Base-by-base conservation (phyloP, 2,888 invertebrate species). In the Bellardia pandia region DNA sequence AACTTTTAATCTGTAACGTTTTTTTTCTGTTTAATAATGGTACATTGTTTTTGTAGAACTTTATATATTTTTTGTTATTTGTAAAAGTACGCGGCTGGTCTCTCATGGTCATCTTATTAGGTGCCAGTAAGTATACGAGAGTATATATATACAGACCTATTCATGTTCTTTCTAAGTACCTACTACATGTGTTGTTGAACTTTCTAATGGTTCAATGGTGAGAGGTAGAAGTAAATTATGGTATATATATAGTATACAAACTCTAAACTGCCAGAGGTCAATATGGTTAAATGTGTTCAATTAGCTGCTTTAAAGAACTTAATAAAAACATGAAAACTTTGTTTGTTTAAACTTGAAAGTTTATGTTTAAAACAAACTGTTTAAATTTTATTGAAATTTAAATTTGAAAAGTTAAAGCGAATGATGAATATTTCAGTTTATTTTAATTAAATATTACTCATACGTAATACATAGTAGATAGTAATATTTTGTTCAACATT, bases 221-320 rank as follows among this genome's bases (percentile, higher is more conserved):
- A 2, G 11, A 72, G 11, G 11, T 58, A 5, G n/a, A 45, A 68
- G 13, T 9, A 48, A 58, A 42, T 23, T 40, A 16, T 45, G 11
- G 13, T 37, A 75, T n/a, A 76, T 11, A 58, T 40, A 40, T 23
- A 53, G 37, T n/a, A 13, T 66, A 56, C 72, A 84, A 84, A 74
- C 62, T 80, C 11, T 74, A 77, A 86, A 79, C 74, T 77, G 77
- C 84, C 77, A 76, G 66, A 84, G 80, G 77, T 77, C 80, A 83
- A 77, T 77, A 80, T 84, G 80, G 84, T 81, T 81, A 74, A 83
- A 86, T 71, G 78, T 82, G 86, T 84, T 84, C 80, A 84, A 86
- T 86, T 86, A 81, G 77, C 74, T 81, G 53, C 77, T 86, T 74
- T 74, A 84, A 74, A 84, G 66, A 56, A 68, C 71, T 69, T 82